Conservation (phyloP, 2,888 invertebrate species). For the Drosophila maculinotata region DNA sequence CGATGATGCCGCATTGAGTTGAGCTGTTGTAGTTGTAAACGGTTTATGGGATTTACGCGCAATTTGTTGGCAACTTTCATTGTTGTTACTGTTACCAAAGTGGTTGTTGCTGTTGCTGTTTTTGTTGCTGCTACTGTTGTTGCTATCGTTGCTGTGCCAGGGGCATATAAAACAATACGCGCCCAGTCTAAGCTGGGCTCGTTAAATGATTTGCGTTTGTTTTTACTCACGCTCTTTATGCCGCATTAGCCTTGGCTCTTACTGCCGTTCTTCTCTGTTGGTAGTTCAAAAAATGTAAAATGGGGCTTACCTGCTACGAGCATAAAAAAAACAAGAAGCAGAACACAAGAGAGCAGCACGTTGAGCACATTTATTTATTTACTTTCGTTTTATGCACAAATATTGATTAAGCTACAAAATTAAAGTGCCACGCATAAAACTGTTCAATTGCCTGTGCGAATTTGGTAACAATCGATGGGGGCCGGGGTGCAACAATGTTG, state of each 20-base stretch:
- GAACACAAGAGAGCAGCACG: slow-evolving; percentile 4
- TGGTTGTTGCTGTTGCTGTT: slow-evolving; percentile 16
- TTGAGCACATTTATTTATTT: slow-evolving; percentile 48
- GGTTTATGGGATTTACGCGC: slow-evolving; percentile 83
- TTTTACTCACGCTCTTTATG: slow-evolving; percentile 64
- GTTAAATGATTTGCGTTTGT: slow-evolving; percentile 80
- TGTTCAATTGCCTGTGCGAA: slow-evolving; percentile 52
- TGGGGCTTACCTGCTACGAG: slow-evolving; percentile 76
- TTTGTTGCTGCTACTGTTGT: slow-evolving; percentile 20
- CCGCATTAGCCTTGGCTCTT: slow-evolving; percentile 64
- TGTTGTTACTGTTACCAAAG: slow-evolving; percentile 45
- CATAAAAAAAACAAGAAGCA: slow-evolving; percentile 50
- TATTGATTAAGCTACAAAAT: slow-evolving; percentile 72
- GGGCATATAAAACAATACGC: slow-evolving; percentile 79
- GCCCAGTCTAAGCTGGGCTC: slow-evolving; percentile 74
- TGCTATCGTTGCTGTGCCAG: slow-evolving; percentile 27
- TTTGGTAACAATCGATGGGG: neutral
- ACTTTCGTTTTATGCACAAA: slow-evolving; percentile 70
- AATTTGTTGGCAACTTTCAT: slow-evolving; percentile 80
- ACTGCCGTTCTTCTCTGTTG: slow-evolving; percentile 35
- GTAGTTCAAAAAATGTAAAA: slow-evolving; percentile 68
- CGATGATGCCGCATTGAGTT: slow-evolving; percentile 61
- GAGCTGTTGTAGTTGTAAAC: slow-evolving; percentile 81
- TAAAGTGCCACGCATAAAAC: slow-evolving; percentile 37
- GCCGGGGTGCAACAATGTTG: slow-evolving; percentile 57